Base-by-base conservation (phyloP, 1,140 invertebrate genomes). In the Heliconius congener region DNA sequence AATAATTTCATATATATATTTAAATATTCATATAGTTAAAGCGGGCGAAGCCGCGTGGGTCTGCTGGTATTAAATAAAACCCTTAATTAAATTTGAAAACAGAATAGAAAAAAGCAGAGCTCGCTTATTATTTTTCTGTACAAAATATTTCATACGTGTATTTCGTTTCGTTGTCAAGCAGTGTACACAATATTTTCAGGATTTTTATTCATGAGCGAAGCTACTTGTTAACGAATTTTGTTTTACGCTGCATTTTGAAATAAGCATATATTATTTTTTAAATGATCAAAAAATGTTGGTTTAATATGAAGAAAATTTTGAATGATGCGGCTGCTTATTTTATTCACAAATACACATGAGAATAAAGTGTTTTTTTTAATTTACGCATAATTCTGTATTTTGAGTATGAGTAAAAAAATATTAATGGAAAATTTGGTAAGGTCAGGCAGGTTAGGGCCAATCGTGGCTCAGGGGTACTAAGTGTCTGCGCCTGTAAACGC, bases 161-260 rank as follows among this genome's bases (percentile, higher is more conserved):
- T 30, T 66, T 66, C 23, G 57, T 27, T 30, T 1, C 57, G 57
- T 5, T 27, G 23, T 66, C 57, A 66, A 66, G 57, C 11, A 27
- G 11, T 66, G 57, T 60, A 60, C n/a, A 60, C n/a, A 23, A 60
- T 60, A 60, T 66, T 66, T 66, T 66, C 57, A 66, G 57, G 55
- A 66, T 23, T 30, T 30, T 66, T 66, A 66, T 66, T 66, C 57
- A 30, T 30, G 57, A 66, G 23, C 23, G 23, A 27, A 23, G 57
- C 57, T 30, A 27, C 57, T 66, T 66, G 57, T 66, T 23, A 66
- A 66, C 23, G 57, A 23, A 16, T 66, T 66, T 66, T 66, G 27
- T 66, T 34, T 66, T 66, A 66, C 30, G 57, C 23, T 66, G 57
- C 57, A 66, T 66, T 66, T 66, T 66, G 5, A 66, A 27, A 27